These are phyloP conservation scores for Simalia tracyae DNA, from an alignment of 2,797 vertebrate species.

Conservation along the genomic window DNA sequence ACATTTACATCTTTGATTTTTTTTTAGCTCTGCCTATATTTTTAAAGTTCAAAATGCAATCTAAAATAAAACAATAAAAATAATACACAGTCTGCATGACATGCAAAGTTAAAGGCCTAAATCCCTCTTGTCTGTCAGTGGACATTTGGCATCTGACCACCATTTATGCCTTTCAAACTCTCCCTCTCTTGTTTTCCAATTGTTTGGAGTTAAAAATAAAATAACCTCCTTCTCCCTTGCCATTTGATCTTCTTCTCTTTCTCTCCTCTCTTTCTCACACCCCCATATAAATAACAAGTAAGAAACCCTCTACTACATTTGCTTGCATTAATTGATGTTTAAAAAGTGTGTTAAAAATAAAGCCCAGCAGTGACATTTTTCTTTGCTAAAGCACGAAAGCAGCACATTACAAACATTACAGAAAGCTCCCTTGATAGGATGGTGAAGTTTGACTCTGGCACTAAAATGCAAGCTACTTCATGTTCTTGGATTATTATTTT, in stretches of 20 bases:
- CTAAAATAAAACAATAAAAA: constrained; percentile 2
- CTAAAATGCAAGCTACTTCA: constrained; percentile 68
- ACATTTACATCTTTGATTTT: constrained; percentile 5
- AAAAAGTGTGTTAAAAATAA: constrained; percentile 75
- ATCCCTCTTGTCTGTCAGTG: background rate
- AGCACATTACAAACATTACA: constrained; percentile 75
- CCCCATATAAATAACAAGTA: constrained; percentile 69
- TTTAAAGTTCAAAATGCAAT: background rate
- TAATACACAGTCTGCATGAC: background rate
- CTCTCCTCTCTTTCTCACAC: constrained; percentile 27
- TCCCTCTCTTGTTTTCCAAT: constrained; percentile 6
- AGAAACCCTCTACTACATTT: constrained; percentile 71
- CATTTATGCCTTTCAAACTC: constrained; percentile 27
- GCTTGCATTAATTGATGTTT: constrained; percentile 79
- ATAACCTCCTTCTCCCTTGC: constrained; percentile 40
- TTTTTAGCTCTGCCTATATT: background rate
- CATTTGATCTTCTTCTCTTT: constrained; percentile 45
- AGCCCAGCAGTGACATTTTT: constrained; percentile 78
- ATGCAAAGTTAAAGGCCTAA: constrained; percentile 9
- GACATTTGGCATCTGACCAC: background rate
- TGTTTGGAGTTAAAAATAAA: constrained; percentile 58
- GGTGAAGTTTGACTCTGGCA: constrained; percentile 74
- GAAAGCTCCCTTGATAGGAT: constrained; percentile 70
- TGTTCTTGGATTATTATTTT: constrained; percentile 52
- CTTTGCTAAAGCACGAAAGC: constrained; percentile 75